A percentile compares a stretch with the other conserved stretches of the same genome.
Conservation (phyloP, 1,140 invertebrate species). For the Drosophila nasuta region DNA sequence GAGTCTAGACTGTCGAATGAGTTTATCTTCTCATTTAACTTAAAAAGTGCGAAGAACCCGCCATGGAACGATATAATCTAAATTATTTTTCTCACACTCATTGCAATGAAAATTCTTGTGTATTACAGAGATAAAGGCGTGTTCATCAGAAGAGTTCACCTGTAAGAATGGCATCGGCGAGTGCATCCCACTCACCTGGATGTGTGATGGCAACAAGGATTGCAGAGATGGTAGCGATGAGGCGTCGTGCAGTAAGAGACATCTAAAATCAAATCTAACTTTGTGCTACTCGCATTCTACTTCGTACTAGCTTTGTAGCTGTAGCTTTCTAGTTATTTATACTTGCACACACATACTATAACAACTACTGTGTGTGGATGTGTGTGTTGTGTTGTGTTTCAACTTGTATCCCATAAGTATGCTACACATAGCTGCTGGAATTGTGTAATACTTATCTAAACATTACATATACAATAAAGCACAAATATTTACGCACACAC, state of each 20-base stretch:
- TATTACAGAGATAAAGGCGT: slow-evolving; percentile 90
- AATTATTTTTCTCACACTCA: background rate
- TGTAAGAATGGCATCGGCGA: slow-evolving; percentile 91
- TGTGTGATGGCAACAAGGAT: slow-evolving; percentile 94
- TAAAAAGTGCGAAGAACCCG: too few species aligned
- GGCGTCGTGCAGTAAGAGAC: slow-evolving; percentile 94
- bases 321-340: slow-evolving; percentile 32
- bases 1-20: background rate
- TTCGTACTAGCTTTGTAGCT: slow-evolving; percentile 17
- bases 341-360: background rate
- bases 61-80: too few species aligned
- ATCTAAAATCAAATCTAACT: slow-evolving; percentile 27
- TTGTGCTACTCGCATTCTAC: slow-evolving; percentile 19
- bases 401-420: slow-evolving; percentile 42
- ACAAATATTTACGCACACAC: slow-evolving; percentile 71
- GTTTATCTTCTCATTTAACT: too few species aligned
- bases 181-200: slow-evolving; percentile 95
- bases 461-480: slow-evolving; percentile 58
- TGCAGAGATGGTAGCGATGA: slow-evolving; percentile 96
- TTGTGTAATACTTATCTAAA: slow-evolving; percentile 60
- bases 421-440: slow-evolving; percentile 45
- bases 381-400: slow-evolving; percentile 7
- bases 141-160: slow-evolving; percentile 93
- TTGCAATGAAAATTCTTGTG: slow-evolving; percentile 14
- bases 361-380: slow-evolving; percentile 15